phyloP scores from a whole-genome alignment of 2,113 vertebrate species.

The Oreocharis arfaki region DNA sequence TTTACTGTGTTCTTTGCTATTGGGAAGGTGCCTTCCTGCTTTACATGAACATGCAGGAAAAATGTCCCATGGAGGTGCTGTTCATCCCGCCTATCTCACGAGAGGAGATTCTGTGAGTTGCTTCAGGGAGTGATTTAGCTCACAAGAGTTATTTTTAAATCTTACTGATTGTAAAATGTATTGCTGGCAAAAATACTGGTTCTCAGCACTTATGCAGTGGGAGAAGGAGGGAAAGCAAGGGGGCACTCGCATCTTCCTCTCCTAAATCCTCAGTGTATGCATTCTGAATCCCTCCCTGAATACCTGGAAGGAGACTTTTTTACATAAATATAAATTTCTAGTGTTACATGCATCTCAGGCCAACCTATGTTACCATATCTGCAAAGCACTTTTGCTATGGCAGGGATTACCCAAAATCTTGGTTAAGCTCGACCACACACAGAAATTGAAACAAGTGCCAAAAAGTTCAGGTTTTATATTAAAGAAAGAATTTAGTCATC shows the following conservation, averaged over 20 bases:
- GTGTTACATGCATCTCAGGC: background rate
- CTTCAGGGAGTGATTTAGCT: background rate
- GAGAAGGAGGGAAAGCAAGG: background rate
- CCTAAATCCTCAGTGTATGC: background rate
- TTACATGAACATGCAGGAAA: background rate
- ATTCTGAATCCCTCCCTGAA: background rate
- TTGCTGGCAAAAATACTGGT: background rate
- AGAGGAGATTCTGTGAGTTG: background rate
- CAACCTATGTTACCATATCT: background rate
- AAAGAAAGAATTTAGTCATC: background rate
- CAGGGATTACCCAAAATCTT: background rate
- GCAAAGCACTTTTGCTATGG: background rate
- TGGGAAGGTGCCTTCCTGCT: background rate
- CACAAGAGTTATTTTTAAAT: background rate
- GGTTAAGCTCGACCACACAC: background rate
- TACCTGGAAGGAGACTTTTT: background rate
- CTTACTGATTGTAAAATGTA: background rate
- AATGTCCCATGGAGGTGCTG: background rate
- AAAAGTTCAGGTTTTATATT: background rate
- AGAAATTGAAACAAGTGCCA: background rate
- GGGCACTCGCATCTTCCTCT: background rate
- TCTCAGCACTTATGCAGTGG: accelerated
- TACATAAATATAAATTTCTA: background rate
- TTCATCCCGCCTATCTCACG: background rate
- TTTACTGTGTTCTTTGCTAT: background rate